Base-by-base conservation (phyloP, 2,888 invertebrate species). In the Agrenia bidenticulata region DNA sequence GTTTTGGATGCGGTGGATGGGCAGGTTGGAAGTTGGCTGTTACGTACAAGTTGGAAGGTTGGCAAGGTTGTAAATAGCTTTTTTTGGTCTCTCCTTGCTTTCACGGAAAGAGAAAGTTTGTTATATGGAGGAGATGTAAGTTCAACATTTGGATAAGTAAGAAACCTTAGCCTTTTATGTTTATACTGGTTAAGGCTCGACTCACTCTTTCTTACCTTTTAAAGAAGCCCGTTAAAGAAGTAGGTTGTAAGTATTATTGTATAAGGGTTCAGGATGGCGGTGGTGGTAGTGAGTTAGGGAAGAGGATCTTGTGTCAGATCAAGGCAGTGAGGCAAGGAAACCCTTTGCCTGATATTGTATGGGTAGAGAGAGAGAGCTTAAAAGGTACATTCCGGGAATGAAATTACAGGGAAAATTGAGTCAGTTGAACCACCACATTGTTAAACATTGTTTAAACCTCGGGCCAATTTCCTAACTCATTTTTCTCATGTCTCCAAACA, bases 351-450 rank as follows among this genome's bases (percentile, higher is more conserved):
- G 4, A 32, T n/a, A n/a, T n/a, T n/a, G n/a, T n/a, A n/a, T n/a
- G n/a, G n/a, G n/a, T n/a, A n/a, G n/a, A n/a, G n/a, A n/a, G n/a
- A 15, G 39, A 39, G 9, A n/a, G 45, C 15, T 45, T 15, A 19
- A 17, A 17, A 45, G 4, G 45, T 45, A 17, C 56, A 75, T 75
- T 75, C 75, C 73, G 32, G 45, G 54, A 61, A 73, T 71, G 69
- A 75, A 75, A 75, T 75, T 73, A 73, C 66, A 27, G 63, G 73
- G 75, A 75, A 75, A 75, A 75, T 75, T 73, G 75, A 75, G 71
- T 66, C 67, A 70, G 64, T 65, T 61, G 57, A 32, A 64, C 54
- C 66, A 58, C 23, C n/a, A 53, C 62, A 70, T 63, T 60, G 68
- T 59, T 59, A 70, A 68, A 68, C 64, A 65, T 72, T 61, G 66